A percentile compares a stretch with the other conserved stretches of the same genome.
These are phyloP conservation scores for Cotesia vestalis DNA, from an alignment of 1,140 invertebrate genomes.

Conservation along the genomic window DNA sequence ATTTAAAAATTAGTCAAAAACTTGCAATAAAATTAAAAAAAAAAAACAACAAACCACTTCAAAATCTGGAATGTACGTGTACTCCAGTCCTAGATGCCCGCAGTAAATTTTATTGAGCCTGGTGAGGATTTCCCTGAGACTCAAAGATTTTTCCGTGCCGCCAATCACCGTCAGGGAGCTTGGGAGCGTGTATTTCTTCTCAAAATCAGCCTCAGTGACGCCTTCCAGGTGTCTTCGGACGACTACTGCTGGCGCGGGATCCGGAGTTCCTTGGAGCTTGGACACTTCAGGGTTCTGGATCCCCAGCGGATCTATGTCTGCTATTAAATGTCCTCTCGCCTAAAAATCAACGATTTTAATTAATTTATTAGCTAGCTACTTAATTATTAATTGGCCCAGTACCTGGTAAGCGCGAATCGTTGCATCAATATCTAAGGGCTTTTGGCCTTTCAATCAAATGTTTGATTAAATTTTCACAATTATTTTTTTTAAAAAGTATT, in stretches of 20 bases:
- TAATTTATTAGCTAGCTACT: slow-evolving; percentile 9
- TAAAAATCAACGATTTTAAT: slow-evolving; percentile 50
- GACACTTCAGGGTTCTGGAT: slow-evolving; percentile 59
- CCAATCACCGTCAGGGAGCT: slow-evolving; percentile 78
- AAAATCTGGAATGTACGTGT: slow-evolving; percentile 85
- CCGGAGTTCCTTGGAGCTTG: slow-evolving; percentile 52
- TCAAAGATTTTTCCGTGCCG: slow-evolving; percentile 67
- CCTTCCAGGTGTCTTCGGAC: slow-evolving; percentile 59
- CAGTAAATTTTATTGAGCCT: slow-evolving; percentile 79
- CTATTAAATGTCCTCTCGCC: slow-evolving; percentile 83
- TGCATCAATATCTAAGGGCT: slow-evolving; percentile 46
- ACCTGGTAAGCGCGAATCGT: slow-evolving; percentile 55
- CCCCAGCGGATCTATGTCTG: slow-evolving; percentile 80
- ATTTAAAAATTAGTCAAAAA: slow-evolving; percentile 4
- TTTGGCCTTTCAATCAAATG: not conserved
- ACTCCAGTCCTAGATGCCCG: slow-evolving; percentile 81
- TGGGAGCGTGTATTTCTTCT: slow-evolving; percentile 71
- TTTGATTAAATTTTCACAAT: too few relatives aligned
- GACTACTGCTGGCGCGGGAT: slow-evolving; percentile 49
- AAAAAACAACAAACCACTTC: slow-evolving; percentile 54
- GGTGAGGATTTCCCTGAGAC: slow-evolving; percentile 78
- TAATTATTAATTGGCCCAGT: not conserved
- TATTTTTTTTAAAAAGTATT: too few relatives aligned
- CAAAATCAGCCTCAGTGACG: slow-evolving; percentile 73
- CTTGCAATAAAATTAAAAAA: not conserved